A percentile compares a stretch with the other conserved stretches of the same genome.
Evolutionary conservation across 2,888 invertebrate genomes (phyloP).

Genomic region (Euplagia quadripunctaria): DNA sequence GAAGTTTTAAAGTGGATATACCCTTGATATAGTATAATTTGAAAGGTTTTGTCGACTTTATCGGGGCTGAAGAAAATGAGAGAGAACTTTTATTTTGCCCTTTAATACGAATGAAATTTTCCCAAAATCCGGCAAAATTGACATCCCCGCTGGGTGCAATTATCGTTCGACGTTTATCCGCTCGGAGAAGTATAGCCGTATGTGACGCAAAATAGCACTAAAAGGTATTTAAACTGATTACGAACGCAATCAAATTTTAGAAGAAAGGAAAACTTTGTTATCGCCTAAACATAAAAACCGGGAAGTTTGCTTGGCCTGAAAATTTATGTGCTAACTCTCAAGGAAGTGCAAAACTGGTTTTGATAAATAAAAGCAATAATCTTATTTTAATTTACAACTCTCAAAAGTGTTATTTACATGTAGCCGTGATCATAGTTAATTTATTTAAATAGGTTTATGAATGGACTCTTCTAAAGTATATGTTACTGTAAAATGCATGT

Average conservation of each 20-base stretch:
- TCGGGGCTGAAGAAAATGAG: neutral
- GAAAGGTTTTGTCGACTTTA: neutral
- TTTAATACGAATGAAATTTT: neutral
- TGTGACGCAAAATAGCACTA: constrained; percentile 6
- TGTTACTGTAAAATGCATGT: no score
- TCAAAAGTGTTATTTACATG: no score
- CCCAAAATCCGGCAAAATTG: constrained; percentile 21
- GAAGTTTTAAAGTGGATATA: neutral
- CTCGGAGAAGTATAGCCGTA: neutral
- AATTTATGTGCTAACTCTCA: neutral
- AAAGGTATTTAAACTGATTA: constrained; percentile 13
- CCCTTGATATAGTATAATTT: neutral
- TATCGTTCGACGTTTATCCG: constrained; percentile 18
- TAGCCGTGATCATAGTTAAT: no score
- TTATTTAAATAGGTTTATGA: no score
- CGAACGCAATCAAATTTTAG: constrained; percentile 3
- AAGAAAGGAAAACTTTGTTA: neutral
- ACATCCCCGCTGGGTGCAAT: constrained; percentile 28
- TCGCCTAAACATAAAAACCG: neutral
- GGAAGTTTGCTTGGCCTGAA: neutral
- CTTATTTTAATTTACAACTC: neutral
- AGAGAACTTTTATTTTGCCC: constrained; percentile 7
- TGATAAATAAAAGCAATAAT: neutral
- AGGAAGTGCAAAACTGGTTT: neutral
- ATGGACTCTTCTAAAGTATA: no score